Percentiles rank a stretch among this genome's conserved stretches.
Evolutionary conservation across 2,113 vertebrate species (phyloP).

Genomic region (Delphinus delphis): DNA sequence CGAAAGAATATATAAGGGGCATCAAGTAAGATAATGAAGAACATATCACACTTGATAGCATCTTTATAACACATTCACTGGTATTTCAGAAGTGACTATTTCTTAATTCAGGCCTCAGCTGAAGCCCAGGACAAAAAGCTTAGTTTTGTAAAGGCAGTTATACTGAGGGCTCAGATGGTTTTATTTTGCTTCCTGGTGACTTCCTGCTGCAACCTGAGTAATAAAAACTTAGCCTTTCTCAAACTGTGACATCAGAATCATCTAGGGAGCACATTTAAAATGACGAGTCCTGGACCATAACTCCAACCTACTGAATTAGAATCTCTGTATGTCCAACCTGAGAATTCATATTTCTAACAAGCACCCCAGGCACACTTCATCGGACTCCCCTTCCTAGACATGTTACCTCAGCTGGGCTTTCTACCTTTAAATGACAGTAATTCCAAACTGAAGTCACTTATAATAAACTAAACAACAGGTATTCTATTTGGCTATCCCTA

Average conservation of each 20-base stretch:
- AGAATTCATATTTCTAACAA: neutral
- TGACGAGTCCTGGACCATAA: neutral
- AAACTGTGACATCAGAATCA: neutral
- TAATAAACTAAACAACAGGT: neutral
- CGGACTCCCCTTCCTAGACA: neutral
- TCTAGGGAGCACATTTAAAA: neutral
- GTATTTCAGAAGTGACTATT: neutral
- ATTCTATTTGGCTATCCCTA: neutral
- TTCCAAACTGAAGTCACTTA: neutral
- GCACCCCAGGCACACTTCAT: neutral
- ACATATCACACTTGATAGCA: neutral
- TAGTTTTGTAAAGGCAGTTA: neutral
- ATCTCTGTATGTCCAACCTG: neutral
- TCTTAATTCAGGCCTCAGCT: neutral
- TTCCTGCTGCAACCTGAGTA: neutral
- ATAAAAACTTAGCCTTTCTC: neutral
- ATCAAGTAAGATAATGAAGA: neutral
- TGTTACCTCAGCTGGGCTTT: neutral
- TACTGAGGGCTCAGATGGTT: neutral
- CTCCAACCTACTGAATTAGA: neutral
- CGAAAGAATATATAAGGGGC: neutral
- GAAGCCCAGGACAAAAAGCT: neutral
- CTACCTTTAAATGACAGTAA: neutral
- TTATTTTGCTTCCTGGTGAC: neutral
- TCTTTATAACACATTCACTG: neutral